These are phyloP conservation scores for Jaculus jaculus DNA, from an alignment of 2,113 vertebrate genomes.

Conservation along the genomic window DNA sequence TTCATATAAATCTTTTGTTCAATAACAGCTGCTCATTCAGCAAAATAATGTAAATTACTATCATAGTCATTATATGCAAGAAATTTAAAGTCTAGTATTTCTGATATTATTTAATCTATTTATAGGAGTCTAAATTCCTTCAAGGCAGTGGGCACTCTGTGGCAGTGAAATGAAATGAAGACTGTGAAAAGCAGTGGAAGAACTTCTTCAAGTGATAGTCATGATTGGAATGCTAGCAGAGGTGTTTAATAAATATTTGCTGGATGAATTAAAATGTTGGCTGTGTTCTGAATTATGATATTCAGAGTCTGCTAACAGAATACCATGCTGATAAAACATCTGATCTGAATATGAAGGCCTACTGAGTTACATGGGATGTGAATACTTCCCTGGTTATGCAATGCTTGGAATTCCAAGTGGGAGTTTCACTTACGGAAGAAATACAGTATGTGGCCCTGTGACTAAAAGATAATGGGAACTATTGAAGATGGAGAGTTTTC, in stretches of 20 bases:
- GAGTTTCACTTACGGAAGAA: constrained; percentile 75
- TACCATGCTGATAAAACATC: constrained; percentile 54
- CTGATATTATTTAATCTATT: constrained; percentile 26
- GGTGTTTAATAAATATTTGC: constrained; percentile 70
- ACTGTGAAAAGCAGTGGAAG: constrained; percentile 40
- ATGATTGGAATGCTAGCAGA: neutral
- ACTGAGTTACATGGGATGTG: constrained; percentile 55
- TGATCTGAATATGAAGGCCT: constrained; percentile 43
- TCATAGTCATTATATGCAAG: neutral
- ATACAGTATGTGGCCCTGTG: constrained; percentile 74
- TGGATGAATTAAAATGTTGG: constrained; percentile 63
- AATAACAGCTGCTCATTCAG: neutral
- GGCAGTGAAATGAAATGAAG: constrained; percentile 28
- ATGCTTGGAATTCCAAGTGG: constrained; percentile 77
- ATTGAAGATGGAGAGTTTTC: constrained; percentile 81
- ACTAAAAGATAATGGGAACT: constrained; percentile 79
- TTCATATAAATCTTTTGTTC: neutral
- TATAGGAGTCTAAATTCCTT: constrained; percentile 33
- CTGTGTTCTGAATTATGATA: constrained; percentile 45
- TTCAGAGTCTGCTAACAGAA: constrained; percentile 48
- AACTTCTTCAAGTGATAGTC: constrained; percentile 38
- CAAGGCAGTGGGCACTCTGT: constrained; percentile 15
- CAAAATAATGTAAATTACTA: constrained; percentile 19
- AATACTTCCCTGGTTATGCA: constrained; percentile 63
- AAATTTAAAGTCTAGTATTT: constrained; percentile 30